phyloP scores from a whole-genome alignment of 2,113 vertebrate genomes.

The Motacilla tschutschensis region DNA sequence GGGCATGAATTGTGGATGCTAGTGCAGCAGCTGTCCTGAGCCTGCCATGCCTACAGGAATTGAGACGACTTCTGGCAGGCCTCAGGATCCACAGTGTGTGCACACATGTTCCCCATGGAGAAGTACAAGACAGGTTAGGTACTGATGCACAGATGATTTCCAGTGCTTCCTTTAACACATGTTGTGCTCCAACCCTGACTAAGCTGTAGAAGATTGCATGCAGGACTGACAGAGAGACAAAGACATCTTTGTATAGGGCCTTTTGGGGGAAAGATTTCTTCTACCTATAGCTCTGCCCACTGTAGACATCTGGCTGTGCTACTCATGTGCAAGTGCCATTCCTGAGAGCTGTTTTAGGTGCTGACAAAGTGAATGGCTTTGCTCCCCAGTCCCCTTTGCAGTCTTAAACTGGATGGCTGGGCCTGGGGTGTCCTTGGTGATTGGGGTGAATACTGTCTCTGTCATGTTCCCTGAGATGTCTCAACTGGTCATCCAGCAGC shows the following conservation, averaged over 20 bases:
- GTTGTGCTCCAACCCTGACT: not conserved
- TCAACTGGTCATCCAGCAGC: not conserved
- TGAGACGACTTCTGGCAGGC: not conserved
- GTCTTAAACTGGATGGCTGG: not conserved
- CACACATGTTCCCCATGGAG: not conserved
- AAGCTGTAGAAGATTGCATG: not conserved
- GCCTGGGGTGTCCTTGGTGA: not conserved
- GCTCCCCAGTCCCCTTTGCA: not conserved
- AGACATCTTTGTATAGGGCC: not conserved
- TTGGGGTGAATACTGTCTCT: not conserved
- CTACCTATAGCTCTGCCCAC: not conserved
- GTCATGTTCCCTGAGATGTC: not conserved
- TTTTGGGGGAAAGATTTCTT: not conserved
- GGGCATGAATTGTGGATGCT: accelerated
- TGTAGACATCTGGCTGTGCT: not conserved
- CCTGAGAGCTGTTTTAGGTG: not conserved
- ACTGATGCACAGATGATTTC: not conserved
- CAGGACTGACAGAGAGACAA: not conserved
- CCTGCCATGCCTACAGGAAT: not conserved
- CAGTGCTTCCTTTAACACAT: not conserved
- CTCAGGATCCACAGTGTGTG: not conserved
- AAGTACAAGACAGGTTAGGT: not conserved
- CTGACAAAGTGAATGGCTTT: not conserved
- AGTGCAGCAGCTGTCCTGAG: not conserved
- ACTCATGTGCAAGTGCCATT: not conserved